Conservation (phyloP, 1,140 invertebrate species). For the Trissolcus basalis region DNA sequence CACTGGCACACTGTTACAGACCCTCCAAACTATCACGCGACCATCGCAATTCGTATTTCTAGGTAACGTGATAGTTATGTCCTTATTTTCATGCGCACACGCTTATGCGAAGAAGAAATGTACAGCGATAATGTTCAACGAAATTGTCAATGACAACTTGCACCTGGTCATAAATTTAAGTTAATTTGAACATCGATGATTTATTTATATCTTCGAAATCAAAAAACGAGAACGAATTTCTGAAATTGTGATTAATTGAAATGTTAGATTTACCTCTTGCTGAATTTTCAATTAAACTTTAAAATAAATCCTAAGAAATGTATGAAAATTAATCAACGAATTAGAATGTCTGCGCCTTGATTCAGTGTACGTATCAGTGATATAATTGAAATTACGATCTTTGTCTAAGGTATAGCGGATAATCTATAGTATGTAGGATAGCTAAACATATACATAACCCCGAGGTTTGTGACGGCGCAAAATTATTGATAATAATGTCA, state of each 20-base stretch:
- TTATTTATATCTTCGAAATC: background rate
- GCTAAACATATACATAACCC: constrained; percentile 33
- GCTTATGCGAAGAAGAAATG: constrained; percentile 30
- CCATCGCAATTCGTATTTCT: constrained; percentile 53
- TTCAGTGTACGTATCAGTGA: background rate
- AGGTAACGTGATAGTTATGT: constrained; percentile 39
- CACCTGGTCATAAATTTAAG: constrained; percentile 10
- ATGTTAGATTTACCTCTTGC: too few species aligned
- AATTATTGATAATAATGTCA: constrained; percentile 74
- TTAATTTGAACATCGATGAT: constrained; percentile 24
- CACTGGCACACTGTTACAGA: constrained; percentile 57
- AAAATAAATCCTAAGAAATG: too few species aligned
- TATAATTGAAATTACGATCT: constrained; percentile 17
- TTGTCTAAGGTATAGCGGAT: constrained; percentile 19
- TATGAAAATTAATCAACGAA: background rate
- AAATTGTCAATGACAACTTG: constrained; percentile 42
- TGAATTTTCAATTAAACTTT: too few species aligned
- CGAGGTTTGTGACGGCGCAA: constrained; percentile 53
- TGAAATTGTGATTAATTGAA: too few species aligned
- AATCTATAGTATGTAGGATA: constrained; percentile 12
- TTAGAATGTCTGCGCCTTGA: background rate
- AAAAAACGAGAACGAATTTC: too few species aligned
- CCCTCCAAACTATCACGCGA: constrained; percentile 40
- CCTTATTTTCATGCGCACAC: constrained; percentile 30
- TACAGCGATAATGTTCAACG: constrained; percentile 36